Evolutionary conservation across 2,113 vertebrate genomes (phyloP).

Genomic region (Sardina pilchardus): DNA sequence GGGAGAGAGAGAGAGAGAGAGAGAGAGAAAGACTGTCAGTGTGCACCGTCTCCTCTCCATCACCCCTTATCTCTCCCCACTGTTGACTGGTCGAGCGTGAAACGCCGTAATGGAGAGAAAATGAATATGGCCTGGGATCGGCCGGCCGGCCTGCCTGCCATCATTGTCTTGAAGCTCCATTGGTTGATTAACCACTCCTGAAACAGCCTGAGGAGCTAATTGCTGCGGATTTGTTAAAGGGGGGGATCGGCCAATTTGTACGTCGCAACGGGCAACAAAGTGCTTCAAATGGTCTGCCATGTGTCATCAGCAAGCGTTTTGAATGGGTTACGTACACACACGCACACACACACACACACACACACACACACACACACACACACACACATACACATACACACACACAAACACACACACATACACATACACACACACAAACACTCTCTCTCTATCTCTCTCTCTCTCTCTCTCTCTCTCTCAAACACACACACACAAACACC

Average conservation of each 20-base stretch:
- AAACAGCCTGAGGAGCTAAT: conserved; percentile 43
- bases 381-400: not conserved
- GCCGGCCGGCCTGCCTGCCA: conserved; percentile 48
- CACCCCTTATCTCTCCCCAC: conserved; percentile 17
- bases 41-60: not conserved
- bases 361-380: not conserved
- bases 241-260: not conserved
- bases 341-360: not conserved
- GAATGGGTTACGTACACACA: not conserved
- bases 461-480: too few species aligned
- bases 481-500: not conserved
- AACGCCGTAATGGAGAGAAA: conserved; percentile 53
- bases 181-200: conserved; percentile 55
- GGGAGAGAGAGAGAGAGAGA: conserved; percentile 6
- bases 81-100: conserved; percentile 36
- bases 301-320: not conserved
- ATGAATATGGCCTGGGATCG: conserved; percentile 46
- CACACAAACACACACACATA: not conserved
- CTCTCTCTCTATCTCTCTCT: too few species aligned
- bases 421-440: not conserved
- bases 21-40: not conserved
- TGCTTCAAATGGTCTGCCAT: not conserved
- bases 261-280: not conserved
- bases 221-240: not conserved
- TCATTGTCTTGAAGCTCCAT: conserved; percentile 47